Evolutionary conservation across 2,797 vertebrate species (phyloP).

Genomic region (Premnoplex brunnescens): DNA sequence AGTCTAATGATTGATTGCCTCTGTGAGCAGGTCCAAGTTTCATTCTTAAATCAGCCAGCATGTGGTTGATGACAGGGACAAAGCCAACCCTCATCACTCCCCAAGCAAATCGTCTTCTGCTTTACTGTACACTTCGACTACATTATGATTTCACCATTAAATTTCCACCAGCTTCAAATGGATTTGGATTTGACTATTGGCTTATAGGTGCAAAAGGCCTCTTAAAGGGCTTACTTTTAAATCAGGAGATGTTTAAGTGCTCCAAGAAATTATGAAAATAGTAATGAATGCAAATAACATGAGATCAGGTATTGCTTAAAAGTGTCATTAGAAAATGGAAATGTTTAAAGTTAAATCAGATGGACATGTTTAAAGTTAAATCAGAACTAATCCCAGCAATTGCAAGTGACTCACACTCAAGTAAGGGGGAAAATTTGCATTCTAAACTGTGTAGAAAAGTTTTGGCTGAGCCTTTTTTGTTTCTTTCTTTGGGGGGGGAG

Average conservation of each 20-base stretch:
- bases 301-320: not conserved
- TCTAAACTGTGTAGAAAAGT: not conserved
- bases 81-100: conserved; percentile 15
- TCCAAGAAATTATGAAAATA: not conserved
- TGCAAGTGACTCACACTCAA: not conserved
- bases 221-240: not conserved
- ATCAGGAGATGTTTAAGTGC: not conserved
- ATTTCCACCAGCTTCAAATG: not conserved
- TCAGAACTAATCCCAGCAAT: not conserved
- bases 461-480: not conserved
- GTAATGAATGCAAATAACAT: not conserved
- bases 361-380: not conserved
- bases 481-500: not conserved
- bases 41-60: conserved; percentile 34
- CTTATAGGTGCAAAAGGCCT: not conserved
- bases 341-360: not conserved
- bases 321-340: not conserved
- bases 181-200: not conserved
- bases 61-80: conserved; percentile 37
- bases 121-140: not conserved
- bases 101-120: not conserved
- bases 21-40: conserved; percentile 11
- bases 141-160: not conserved
- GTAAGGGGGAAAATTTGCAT: not conserved
- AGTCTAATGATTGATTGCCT: not conserved